Evolutionary conservation across 2,113 vertebrate genomes (phyloP).

Genomic region (Carettochelys insculpta): DNA sequence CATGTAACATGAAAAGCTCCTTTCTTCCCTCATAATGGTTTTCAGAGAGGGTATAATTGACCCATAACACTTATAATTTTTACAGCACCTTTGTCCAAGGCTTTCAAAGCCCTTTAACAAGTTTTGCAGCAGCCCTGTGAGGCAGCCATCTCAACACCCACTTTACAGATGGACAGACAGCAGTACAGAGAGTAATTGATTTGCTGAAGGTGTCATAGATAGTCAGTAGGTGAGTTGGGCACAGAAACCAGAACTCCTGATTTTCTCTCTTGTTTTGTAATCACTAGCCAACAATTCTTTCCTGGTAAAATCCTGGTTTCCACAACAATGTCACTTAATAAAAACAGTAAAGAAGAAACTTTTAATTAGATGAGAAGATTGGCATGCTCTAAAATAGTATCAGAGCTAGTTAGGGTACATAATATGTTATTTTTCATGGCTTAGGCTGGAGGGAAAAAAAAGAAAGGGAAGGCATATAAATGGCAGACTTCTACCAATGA

Average conservation of each 20-base stretch:
- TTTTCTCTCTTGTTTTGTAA: background rate
- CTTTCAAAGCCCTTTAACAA: slow-evolving; percentile 20
- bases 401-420: background rate
- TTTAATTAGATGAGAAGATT: background rate
- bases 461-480: slow-evolving; percentile 12
- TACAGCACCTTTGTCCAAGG: slow-evolving; percentile 18
- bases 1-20: background rate
- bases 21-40: background rate
- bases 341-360: background rate
- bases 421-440: background rate
- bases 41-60: slow-evolving; percentile 5
- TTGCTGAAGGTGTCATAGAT: slow-evolving; percentile 37
- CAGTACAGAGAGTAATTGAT: slow-evolving; percentile 54
- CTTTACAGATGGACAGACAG: slow-evolving; percentile 23
- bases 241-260: slow-evolving; percentile 26
- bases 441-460: background rate
- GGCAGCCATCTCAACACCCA: slow-evolving; percentile 20
- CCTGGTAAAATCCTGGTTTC: background rate
- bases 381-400: background rate
- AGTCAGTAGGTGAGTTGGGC: slow-evolving; percentile 4
- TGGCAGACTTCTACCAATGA: slow-evolving; percentile 46
- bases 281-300: background rate
- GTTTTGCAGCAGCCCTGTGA: background rate
- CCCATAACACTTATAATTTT: slow-evolving; percentile 38
- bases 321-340: background rate